Evolutionary conservation across 1,140 invertebrate species (phyloP).

Genomic region (Vollenhovia emeryi): DNA sequence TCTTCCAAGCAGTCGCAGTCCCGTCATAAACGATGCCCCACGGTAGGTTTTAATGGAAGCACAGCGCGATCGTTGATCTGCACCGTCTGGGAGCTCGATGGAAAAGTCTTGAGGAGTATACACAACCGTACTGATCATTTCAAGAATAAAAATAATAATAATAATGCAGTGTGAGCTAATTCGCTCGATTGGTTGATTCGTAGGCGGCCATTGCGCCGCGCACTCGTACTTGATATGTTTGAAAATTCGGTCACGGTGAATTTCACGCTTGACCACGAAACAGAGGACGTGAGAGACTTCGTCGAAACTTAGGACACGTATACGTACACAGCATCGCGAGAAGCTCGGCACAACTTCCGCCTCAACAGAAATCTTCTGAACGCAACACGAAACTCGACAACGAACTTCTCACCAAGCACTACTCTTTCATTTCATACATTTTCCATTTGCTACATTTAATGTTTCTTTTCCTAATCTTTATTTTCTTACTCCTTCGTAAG

Average conservation of each 20-base stretch:
- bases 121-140: neutral
- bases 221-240: constrained; percentile 80
- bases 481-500: neutral
- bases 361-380: neutral
- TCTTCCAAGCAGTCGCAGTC: neutral
- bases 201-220: constrained; percentile 47
- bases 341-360: neutral
- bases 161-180: neutral
- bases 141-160: neutral
- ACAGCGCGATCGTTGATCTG: neutral
- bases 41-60: neutral
- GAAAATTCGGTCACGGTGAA: constrained; percentile 77
- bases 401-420: neutral
- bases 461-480: neutral
- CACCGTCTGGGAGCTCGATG: neutral
- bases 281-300: constrained; percentile 18
- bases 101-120: neutral
- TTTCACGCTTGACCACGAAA: constrained; percentile 45
- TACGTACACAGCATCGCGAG: neutral
- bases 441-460: neutral
- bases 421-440: neutral
- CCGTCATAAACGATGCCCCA: neutral
- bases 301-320: constrained; percentile 43
- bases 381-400: constrained; percentile 9
- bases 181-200: constrained; percentile 4